These are phyloP conservation scores for Falco berigora DNA, from an alignment of 2,797 vertebrate genomes.

Conservation along the genomic window DNA sequence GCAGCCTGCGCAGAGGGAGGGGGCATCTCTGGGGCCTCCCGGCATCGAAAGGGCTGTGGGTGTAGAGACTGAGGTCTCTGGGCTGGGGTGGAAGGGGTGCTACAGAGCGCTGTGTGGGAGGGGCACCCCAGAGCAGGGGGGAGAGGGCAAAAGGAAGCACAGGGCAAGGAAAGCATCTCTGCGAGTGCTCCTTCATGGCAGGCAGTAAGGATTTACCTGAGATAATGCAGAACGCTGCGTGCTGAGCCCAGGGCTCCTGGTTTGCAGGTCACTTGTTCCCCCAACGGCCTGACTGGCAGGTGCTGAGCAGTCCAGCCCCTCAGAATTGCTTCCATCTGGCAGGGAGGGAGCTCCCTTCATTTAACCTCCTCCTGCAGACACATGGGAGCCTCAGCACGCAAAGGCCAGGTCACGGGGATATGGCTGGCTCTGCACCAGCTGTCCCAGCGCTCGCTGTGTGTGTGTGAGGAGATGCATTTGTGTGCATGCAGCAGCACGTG, in stretches of 20 bases:
- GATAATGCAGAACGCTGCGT: background rate
- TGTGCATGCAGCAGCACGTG: rapidly evolving
- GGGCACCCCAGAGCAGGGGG: background rate
- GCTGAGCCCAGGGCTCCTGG: background rate
- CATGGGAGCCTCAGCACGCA: rapidly evolving
- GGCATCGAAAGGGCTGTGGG: background rate
- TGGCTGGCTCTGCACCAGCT: background rate
- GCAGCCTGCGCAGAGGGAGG: rapidly evolving
- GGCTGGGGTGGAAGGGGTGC: background rate
- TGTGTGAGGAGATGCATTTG: rapidly evolving
- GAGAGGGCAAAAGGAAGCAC: background rate
- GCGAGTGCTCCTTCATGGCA: background rate
- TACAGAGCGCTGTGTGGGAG: too few species aligned
- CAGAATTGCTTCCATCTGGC: background rate
- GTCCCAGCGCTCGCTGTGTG: background rate
- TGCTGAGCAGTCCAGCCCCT: background rate
- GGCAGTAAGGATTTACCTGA: background rate
- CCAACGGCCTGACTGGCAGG: background rate
- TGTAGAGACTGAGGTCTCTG: background rate
- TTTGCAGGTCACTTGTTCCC: background rate
- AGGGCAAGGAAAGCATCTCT: background rate
- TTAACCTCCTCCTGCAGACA: background rate
- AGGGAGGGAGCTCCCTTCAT: background rate
- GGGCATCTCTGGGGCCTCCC: background rate
- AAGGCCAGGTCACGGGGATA: background rate